Evolutionary conservation across 2,113 vertebrate species (phyloP).

Genomic region (Sphaerodactylus townsendi): DNA sequence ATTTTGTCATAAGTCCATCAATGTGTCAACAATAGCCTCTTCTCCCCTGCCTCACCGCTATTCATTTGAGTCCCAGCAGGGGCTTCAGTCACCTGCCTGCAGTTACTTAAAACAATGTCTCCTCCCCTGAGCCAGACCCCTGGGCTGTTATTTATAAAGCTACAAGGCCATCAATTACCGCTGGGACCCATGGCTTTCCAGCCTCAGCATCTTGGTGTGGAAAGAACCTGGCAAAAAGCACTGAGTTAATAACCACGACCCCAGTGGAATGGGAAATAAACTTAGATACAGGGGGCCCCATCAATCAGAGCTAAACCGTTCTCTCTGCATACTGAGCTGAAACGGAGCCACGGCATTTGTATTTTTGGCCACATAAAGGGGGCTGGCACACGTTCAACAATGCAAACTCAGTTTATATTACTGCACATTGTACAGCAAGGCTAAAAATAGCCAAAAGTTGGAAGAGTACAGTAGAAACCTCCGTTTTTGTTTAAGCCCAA

Average conservation of each 20-base stretch:
- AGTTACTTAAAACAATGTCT: slow-evolving; percentile 63
- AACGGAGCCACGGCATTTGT: not conserved
- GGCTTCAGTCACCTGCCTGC: slow-evolving; percentile 55
- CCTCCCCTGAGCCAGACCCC: slow-evolving; percentile 58
- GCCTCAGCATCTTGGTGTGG: slow-evolving; percentile 69
- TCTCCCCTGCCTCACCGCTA: no score
- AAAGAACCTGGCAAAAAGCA: slow-evolving; percentile 50
- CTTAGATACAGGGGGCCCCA: not conserved
- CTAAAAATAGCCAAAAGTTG: slow-evolving; percentile 30
- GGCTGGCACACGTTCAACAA: not conserved
- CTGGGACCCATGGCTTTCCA: slow-evolving; percentile 57
- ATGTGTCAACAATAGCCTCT: no score
- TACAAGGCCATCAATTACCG: slow-evolving; percentile 61
- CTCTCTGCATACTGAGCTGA: not conserved
- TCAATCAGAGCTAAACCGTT: not conserved
- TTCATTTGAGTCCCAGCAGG: no score
- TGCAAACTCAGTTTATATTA: not conserved
- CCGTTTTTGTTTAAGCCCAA: not conserved
- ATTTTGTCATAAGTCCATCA: no score
- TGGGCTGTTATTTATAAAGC: slow-evolving; percentile 67
- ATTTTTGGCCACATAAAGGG: not conserved
- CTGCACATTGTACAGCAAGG: slow-evolving; percentile 5
- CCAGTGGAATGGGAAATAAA: not conserved
- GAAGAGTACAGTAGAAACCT: slow-evolving; percentile 3
- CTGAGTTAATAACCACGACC: not conserved